phyloP scores from a whole-genome alignment of 1,140 invertebrate genomes.

The Lordiphosa mommai region DNA sequence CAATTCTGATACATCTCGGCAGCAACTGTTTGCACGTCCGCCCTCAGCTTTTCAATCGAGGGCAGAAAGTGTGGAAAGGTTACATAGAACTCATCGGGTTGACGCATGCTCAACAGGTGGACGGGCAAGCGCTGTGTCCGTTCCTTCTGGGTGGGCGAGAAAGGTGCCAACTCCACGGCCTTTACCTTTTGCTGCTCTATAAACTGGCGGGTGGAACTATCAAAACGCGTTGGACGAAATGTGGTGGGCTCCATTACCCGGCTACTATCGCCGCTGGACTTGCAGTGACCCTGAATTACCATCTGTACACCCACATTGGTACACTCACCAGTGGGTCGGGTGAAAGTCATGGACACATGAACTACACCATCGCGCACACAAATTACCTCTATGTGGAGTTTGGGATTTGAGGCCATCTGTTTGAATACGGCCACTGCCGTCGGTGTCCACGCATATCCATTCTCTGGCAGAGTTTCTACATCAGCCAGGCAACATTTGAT shows the following conservation, averaged over 20 bases:
- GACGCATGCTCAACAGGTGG: slow-evolving; percentile 14
- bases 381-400: slow-evolving; percentile 39
- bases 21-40: slow-evolving; percentile 22
- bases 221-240: background rate
- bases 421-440: slow-evolving; percentile 36
- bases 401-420: slow-evolving; percentile 54
- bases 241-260: background rate
- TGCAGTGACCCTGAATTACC: slow-evolving; percentile 40
- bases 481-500: slow-evolving; percentile 57
- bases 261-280: slow-evolving; percentile 48
- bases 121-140: slow-evolving; percentile 13
- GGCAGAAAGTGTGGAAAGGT: slow-evolving; percentile 29
- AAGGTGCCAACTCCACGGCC: background rate
- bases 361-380: background rate
- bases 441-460: slow-evolving; percentile 50
- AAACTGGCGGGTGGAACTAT: slow-evolving; percentile 19
- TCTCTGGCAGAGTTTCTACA: slow-evolving; percentile 52
- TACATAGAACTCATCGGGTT: slow-evolving; percentile 68
- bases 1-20: background rate
- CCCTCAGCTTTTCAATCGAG: slow-evolving; percentile 8
- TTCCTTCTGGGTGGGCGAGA: background rate
- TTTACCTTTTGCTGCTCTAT: slow-evolving; percentile 12
- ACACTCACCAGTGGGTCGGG: slow-evolving; percentile 16
- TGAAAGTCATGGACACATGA: slow-evolving; percentile 39
- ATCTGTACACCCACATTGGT: slow-evolving; percentile 47